phyloP scores from a whole-genome alignment of 2,113 vertebrate genomes.

The Trichechus manatus region DNA sequence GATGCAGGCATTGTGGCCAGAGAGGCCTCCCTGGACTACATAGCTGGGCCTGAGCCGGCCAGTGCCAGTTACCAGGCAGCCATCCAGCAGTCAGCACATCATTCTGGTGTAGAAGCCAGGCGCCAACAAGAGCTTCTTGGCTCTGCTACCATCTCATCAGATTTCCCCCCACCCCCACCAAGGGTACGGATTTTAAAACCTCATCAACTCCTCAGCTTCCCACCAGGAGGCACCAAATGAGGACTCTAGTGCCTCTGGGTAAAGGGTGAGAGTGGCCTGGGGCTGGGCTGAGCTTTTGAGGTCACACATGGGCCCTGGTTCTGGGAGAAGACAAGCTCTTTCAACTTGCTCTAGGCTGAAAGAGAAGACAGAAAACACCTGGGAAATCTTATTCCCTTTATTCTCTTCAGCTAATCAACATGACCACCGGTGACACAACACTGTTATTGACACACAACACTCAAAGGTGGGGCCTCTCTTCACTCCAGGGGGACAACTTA shows the following conservation, averaged over 20 bases:
- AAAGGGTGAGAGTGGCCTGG: not conserved
- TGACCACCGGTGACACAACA: constrained; percentile 81
- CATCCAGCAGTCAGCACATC: not conserved
- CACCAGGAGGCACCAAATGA: not conserved
- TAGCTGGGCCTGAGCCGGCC: not conserved
- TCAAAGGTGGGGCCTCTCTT: constrained; percentile 75
- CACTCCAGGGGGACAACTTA: constrained; percentile 25
- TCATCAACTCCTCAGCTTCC: not conserved
- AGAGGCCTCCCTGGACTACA: not conserved
- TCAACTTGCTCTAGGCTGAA: not conserved
- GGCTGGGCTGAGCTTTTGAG: not conserved
- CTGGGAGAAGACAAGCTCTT: not conserved
- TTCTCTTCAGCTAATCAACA: constrained; percentile 83
- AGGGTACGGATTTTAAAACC: not conserved
- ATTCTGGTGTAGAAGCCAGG: not conserved
- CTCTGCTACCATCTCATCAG: not conserved
- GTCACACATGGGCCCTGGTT: not conserved
- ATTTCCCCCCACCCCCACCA: not conserved
- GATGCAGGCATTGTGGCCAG: not conserved
- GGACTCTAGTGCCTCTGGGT: not conserved
- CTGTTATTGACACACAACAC: constrained; percentile 80
- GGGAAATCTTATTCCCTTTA: constrained; percentile 81
- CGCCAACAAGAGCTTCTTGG: not conserved
- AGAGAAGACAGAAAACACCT: constrained; percentile 56
- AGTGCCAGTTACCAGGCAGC: not conserved